Conservation (phyloP, 2,888 invertebrate genomes). For the Myopa testacea region DNA sequence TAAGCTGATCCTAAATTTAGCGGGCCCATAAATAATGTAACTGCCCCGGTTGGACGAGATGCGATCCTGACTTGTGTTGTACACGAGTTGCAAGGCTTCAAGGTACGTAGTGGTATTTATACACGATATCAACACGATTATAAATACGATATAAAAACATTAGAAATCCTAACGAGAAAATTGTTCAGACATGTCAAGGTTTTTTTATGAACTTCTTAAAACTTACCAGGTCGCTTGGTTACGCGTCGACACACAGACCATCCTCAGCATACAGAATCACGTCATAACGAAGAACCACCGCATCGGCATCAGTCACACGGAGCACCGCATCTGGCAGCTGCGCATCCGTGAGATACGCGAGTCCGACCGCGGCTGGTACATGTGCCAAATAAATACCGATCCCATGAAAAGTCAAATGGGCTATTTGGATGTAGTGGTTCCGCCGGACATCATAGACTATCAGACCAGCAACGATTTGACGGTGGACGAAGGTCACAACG, state of each 20-base stretch:
- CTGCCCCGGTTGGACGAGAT: slow-evolving; percentile 85
- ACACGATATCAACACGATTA: not conserved
- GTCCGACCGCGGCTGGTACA: slow-evolving; percentile 88
- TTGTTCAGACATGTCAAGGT: no score
- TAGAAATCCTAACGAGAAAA: no score
- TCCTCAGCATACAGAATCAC: slow-evolving; percentile 89
- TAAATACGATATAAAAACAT: no score
- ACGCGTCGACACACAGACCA: slow-evolving; percentile 90
- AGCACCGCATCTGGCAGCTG: slow-evolving; percentile 87
- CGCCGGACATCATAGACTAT: slow-evolving; percentile 88
- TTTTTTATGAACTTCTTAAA: not conserved
- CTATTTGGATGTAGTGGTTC: slow-evolving; percentile 87
- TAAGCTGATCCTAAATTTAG: slow-evolving; percentile 85
- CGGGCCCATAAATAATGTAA: slow-evolving; percentile 85
- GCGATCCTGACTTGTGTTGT: slow-evolving; percentile 85
- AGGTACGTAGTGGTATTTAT: slow-evolving; percentile 72
- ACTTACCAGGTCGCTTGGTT: slow-evolving; percentile 85
- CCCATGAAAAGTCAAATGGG: slow-evolving; percentile 93
- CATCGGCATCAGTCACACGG: slow-evolving; percentile 86
- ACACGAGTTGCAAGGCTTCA: slow-evolving; percentile 83
- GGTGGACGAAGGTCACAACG: slow-evolving; percentile 87
- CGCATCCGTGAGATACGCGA: slow-evolving; percentile 87
- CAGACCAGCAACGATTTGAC: slow-evolving; percentile 89
- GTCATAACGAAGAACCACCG: slow-evolving; percentile 90
- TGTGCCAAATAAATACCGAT: slow-evolving; percentile 94